These are phyloP conservation scores for Alcedo atthis DNA, from an alignment of 2,797 vertebrate species.

Conservation along the genomic window DNA sequence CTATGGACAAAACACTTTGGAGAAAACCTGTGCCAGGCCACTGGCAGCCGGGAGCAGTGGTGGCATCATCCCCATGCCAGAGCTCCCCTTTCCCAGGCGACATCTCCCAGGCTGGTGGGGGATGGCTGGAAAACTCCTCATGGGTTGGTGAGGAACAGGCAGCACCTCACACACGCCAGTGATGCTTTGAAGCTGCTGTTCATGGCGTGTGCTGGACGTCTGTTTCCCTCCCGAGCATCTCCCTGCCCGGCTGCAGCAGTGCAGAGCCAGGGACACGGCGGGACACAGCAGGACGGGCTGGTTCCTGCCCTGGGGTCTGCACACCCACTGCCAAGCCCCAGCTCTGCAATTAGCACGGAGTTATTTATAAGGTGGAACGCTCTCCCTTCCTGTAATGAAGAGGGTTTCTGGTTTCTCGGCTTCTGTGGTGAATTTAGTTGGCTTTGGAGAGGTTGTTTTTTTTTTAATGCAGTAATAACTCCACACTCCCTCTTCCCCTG, in stretches of 20 bases:
- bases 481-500: slow-evolving; percentile 21
- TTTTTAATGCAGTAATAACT: slow-evolving; percentile 67
- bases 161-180: fast-evolving
- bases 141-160: fast-evolving
- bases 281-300: not conserved
- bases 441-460: slow-evolving; percentile 36
- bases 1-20: not conserved
- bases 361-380: slow-evolving; percentile 15
- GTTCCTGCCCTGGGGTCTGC: not conserved
- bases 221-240: not conserved
- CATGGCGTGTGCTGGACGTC: fast-evolving
- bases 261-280: not conserved
- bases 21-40: not conserved
- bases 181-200: not conserved
- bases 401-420: slow-evolving; percentile 20
- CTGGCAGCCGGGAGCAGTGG: not conserved
- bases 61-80: not conserved
- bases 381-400: slow-evolving; percentile 36
- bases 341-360: not conserved
- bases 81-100: fast-evolving
- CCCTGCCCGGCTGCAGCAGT: fast-evolving
- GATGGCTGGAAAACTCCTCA: not conserved
- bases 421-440: slow-evolving; percentile 39
- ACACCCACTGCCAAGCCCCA: not conserved
- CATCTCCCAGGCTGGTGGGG: fast-evolving